Evolutionary conservation across 2,888 invertebrate species (phyloP), one percentile per base, ranked within the genome.

Genomic region (Selenia dentaria): DNA sequence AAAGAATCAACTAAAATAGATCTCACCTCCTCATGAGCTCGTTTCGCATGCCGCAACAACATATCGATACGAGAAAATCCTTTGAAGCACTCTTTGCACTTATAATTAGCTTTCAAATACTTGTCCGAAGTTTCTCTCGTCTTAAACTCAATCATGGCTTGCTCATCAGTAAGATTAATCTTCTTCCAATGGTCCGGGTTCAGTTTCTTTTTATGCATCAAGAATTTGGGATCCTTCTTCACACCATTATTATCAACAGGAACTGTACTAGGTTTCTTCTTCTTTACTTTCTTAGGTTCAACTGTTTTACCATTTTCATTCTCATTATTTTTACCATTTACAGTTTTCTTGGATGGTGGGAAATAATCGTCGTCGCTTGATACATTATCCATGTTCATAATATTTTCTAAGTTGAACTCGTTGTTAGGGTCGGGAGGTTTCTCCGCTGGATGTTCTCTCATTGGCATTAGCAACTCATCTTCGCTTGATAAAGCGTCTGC

Each of bases 41-140:
- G 61, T 38, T 77, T 73, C 3, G 57, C 63, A 53, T 87, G 85
- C 22, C 87, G 62, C 34, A 72, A 64, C 31, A 83, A 52, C 74
- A 83, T 87, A 37, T 84, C 78, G 35, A 74, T 74, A 11, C 80
- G 79, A 0, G 84, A 82, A 50, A 84, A 86, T 1, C 84, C 79
- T 62, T 79, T 86, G 6, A 74, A 75, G 44, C 87, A 87, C 39
- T 80, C 72, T 2, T 57, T 64, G 51, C 87, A 87, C 58, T 81
- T 83, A 40, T 63, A 79, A 8, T 65, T 60, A 1, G 79, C 79
- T 2, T 68, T 62, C 45, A 70, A 49, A 62, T 76, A 86, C 43
- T 78, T 77, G 2, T 70, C 62, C 36, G 78, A 67, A 0, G 74
- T 42, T 24, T 68, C 2, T 68, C 70, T 51, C 58, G 75, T 65